These are phyloP conservation scores for Synanthedon vespiformis DNA, from an alignment of 2,888 invertebrate genomes.

Conservation along the genomic window DNA sequence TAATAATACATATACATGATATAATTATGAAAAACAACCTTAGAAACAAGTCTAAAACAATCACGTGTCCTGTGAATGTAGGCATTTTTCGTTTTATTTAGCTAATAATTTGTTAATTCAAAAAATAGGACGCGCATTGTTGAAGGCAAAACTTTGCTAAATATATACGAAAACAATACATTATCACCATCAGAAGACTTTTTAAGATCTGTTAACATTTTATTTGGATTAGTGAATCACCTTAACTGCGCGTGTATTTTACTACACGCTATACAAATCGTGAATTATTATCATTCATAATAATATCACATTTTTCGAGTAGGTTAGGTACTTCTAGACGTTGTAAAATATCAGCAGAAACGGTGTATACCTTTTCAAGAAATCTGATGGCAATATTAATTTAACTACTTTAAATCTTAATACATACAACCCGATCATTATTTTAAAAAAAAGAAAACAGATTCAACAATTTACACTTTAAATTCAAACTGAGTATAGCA, in stretches of 20 bases:
- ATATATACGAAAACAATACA: constrained; percentile 10
- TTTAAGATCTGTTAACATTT: neutral
- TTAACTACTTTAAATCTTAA: too few species aligned
- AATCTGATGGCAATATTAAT: constrained; percentile 6
- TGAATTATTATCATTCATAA: too few species aligned
- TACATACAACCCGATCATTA: too few species aligned
- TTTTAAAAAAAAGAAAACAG: too few species aligned
- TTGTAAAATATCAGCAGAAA: neutral
- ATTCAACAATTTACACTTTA: too few species aligned
- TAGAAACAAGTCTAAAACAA: constrained; percentile 43
- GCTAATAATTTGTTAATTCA: constrained; percentile 21
- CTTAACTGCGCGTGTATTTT: too few species aligned
- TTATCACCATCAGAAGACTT: neutral
- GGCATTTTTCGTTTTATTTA: constrained; percentile 26
- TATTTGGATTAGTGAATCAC: too few species aligned
- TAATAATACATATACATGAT: constrained; percentile 14
- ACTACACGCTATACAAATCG: too few species aligned
- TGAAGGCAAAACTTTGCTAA: constrained; percentile 22
- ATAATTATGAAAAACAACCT: constrained; percentile 53
- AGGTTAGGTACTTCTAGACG: too few species aligned
- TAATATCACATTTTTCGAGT: too few species aligned
- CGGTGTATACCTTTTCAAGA: constrained; percentile 12
- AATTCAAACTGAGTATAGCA: too few species aligned
- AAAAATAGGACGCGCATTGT: constrained; percentile 37
- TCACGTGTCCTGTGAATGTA: constrained; percentile 34